A percentile compares a stretch with the other conserved stretches of the same genome.
phyloP scores from a whole-genome alignment of 2,797 vertebrate genomes.

The Australoheros facetus region DNA sequence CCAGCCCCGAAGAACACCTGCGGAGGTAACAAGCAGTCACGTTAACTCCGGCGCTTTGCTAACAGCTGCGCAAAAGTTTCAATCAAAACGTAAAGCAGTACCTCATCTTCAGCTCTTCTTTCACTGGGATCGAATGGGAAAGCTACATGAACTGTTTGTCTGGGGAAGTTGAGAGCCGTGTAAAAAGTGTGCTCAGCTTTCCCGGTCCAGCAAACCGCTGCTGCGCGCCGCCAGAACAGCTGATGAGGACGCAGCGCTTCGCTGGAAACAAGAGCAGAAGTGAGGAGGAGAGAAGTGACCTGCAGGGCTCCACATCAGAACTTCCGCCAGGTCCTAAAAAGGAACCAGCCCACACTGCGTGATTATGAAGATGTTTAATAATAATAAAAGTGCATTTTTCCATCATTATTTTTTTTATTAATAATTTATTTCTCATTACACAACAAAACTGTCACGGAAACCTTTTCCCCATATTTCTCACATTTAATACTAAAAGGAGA shows the following conservation, averaged over 20 bases:
- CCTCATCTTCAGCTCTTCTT: slow-evolving; percentile 76
- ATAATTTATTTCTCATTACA: not conserved
- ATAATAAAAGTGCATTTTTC: not conserved
- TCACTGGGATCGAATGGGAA: slow-evolving; percentile 1
- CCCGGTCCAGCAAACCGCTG: slow-evolving; percentile 23
- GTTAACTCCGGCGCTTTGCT: not conserved
- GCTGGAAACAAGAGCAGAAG: slow-evolving; percentile 23
- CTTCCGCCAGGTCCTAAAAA: slow-evolving; percentile 79
- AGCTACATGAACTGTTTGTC: slow-evolving; percentile 58
- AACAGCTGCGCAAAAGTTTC: not conserved
- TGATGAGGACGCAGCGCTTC: slow-evolving; percentile 71
- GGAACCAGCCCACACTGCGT: not conserved
- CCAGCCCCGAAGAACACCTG: slow-evolving; percentile 78
- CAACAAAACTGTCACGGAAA: not conserved
- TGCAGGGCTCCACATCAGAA: slow-evolving; percentile 22
- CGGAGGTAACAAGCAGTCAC: slow-evolving; percentile 48
- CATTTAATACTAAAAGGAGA: not conserved
- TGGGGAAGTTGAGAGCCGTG: not conserved
- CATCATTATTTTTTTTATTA: not conserved
- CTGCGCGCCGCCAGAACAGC: slow-evolving; percentile 67
- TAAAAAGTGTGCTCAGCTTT: slow-evolving; percentile 15
- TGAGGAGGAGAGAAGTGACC: slow-evolving; percentile 28
- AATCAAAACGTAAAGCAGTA: slow-evolving; percentile 32
- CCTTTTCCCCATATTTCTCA: not conserved
- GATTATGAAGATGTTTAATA: not conserved